Base-by-base conservation (phyloP, 2,113 vertebrate species). In the Sinocyclocheilus anophthalmus region DNA sequence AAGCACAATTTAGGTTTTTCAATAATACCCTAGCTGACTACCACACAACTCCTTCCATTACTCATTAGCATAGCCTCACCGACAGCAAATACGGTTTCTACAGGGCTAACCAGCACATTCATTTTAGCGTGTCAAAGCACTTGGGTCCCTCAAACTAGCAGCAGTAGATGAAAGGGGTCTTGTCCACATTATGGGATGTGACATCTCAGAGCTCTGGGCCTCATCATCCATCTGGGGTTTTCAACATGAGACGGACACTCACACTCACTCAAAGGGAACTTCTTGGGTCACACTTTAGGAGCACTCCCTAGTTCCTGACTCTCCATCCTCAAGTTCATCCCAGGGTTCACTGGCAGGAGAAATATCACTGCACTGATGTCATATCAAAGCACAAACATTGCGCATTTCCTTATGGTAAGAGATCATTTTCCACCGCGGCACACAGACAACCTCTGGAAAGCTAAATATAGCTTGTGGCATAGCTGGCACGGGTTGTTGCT, bases 381-480 rank as follows among this genome's bases (percentile, higher is more conserved):
- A 75, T 57, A 88, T 86, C 85, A 65, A 77, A 86, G 87, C 53
- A 73, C 69, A 67, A 86, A 78, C 67, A 30, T 73, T 55, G 70
- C 37, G 2, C 48, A 45, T 83, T 69, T 61, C 50, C 76, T 72
- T 72, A 84, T 77, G 39, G 26, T 75, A 53, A 77, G 39, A 84
- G 53, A 86, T 81, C 5, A 76, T 69, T 55, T 84, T 88, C 42
- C 45, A 63, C 22, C 67, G 30, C 48, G 69, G 50, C 77, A 70
- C 24, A 22, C 76, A 59, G 76, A 65, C 39, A 61, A 65, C 80
- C 80, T 78, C 33, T 70, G 57, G 59, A 83, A 59, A 72, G 65
- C 75, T 78, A 83, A 83, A 73, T 78, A 82, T 86, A 86, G 86
- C 59, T 63, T 26, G 55, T 45, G 86, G 81, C 81, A 59, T 72